Evolutionary conservation across 2,888 invertebrate genomes (phyloP).

Genomic region (Temnothorax ravouxi): DNA sequence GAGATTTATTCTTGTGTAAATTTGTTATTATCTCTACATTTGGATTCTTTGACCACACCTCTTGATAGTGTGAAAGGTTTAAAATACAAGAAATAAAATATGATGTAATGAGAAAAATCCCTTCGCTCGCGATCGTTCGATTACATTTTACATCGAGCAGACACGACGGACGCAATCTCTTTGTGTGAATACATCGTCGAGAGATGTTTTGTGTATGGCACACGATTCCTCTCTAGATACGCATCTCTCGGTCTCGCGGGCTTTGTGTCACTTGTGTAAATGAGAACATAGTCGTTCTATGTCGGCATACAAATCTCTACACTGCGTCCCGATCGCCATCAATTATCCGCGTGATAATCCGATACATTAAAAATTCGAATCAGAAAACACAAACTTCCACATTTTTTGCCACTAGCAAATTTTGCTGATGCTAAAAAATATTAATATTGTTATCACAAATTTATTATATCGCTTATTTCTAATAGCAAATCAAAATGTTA

Average conservation of each 20-base stretch:
- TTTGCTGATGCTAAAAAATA: neutral
- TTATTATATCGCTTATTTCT: neutral
- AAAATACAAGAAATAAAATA: neutral
- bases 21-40: neutral
- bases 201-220: constrained; percentile 33
- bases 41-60: neutral
- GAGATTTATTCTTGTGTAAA: neutral
- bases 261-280: constrained; percentile 42
- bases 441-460: neutral
- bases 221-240: constrained; percentile 37
- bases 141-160: constrained; percentile 31
- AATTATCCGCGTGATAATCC: constrained; percentile 9
- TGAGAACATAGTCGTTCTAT: constrained; percentile 1
- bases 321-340: constrained; percentile 10
- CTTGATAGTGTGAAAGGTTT: neutral
- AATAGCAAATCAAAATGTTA: neutral
- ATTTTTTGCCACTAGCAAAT: neutral
- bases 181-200: constrained; percentile 23
- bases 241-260: constrained; percentile 13
- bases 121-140: constrained; percentile 22
- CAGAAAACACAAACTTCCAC: neutral
- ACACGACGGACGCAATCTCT: constrained; percentile 8
- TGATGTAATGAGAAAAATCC: constrained; percentile 7
- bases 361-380: neutral
- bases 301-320: constrained; percentile 33